Base-by-base conservation (phyloP, 1,140 invertebrate genomes). In the Andricus grossulariae region DNA sequence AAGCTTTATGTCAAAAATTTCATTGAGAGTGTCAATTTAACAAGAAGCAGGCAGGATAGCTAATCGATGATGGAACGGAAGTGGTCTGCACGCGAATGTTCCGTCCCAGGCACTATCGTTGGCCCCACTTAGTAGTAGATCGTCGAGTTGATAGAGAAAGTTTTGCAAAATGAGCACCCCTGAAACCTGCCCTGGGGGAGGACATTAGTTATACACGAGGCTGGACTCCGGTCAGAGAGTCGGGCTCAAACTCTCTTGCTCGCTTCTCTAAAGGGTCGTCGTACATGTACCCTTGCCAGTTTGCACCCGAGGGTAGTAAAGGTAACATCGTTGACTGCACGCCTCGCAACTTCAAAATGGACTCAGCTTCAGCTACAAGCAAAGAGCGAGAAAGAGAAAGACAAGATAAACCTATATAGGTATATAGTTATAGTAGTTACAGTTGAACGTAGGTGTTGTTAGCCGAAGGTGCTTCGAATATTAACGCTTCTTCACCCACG, bases 331-430 rank as follows among this genome's bases (percentile, higher is more conserved):
- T 54, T 54, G 52, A 54, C 52, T 54, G 52, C n/a, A 32, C 32
- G 55, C 19, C 55, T 66, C 13, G 25, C 21, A 57, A 57, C 55
- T 57, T 57, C 55, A 19, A 74, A 74, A 75, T 50, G n/a, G 18
- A 71, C 32, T 25, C 15, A 75, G 32, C 16, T 10, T 25, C 54
- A 60, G 11, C 15, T 50, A 57, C 11, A 73, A 50, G 55, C 39
- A 77, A 19, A 70, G n/a, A 45, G n/a, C 51, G 73, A 21, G 54
- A 52, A 21, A 72, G 50, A 76, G 21, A 52, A 21, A 72, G 50
- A 76, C n/a, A 52, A 55, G 49, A 15, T 57, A 50, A n/a, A 39
- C 54, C 21, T 51, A 25, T 57, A 45, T 45, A 32, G 25, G 25
- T 32, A 45, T 45, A 45, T 45, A 45, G 39, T 2, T 45, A 45